Evolutionary conservation across 2,113 vertebrate species (phyloP).

Genomic region (Cryptomyrus ogoouensis): DNA sequence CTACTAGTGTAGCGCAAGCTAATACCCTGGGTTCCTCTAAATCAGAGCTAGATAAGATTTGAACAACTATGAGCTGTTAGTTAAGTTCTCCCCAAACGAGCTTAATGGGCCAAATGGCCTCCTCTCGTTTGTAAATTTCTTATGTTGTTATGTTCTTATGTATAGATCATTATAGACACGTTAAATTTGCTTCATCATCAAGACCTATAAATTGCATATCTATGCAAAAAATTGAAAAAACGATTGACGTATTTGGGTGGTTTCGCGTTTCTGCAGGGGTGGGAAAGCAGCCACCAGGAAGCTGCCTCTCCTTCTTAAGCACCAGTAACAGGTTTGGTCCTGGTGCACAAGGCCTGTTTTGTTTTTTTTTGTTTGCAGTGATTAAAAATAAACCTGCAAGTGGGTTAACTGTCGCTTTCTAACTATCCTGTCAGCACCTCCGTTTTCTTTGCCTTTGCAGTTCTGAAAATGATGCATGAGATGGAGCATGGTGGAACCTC

Average conservation of each 20-base stretch:
- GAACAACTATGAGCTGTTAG: no score
- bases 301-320: not conserved
- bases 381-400: slow-evolving; percentile 11
- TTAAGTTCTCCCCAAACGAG: no score
- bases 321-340: not conserved
- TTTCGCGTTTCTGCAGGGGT: not conserved
- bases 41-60: no score
- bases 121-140: no score
- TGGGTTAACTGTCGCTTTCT: not conserved
- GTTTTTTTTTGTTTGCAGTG: not conserved
- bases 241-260: not conserved
- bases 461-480: slow-evolving; percentile 12
- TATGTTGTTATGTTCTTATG: not conserved
- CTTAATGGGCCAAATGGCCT: no score
- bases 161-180: not conserved
- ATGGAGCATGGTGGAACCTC: not conserved
- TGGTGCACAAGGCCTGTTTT: not conserved
- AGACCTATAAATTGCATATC: not conserved
- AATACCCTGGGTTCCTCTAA: no score
- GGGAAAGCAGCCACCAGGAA: not conserved
- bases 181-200: not conserved
- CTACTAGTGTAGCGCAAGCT: no score
- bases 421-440: not conserved
- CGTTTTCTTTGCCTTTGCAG: not conserved
- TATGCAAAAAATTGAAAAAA: not conserved